These are phyloP conservation scores for Merluccius polli DNA, from an alignment of 2,797 vertebrate species.

Conservation along the genomic window DNA sequence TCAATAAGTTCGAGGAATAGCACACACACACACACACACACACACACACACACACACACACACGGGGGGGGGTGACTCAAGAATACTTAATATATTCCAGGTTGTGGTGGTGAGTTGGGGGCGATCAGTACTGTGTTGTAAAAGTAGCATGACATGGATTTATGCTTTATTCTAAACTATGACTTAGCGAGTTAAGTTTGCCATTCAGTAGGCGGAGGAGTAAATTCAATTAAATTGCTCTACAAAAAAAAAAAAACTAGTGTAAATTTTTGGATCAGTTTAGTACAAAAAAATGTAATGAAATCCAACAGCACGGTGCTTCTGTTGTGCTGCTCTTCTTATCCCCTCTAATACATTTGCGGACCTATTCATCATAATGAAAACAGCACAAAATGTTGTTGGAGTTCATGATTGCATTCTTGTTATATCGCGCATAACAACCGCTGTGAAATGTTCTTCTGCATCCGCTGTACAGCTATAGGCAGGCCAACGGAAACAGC, in stretches of 20 bases:
- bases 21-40: constrained; percentile 20
- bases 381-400: not conserved
- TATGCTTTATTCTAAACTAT: not conserved
- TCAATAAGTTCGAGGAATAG: constrained; percentile 48
- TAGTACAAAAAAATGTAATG: not conserved
- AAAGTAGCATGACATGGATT: not conserved
- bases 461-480: not conserved
- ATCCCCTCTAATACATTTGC: not conserved
- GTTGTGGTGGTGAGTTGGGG: no score
- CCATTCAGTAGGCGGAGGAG: not conserved
- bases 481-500: not conserved
- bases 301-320: not conserved
- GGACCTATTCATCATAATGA: not conserved
- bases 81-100: no score
- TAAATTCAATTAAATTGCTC: not conserved
- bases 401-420: not conserved
- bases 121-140: not conserved
- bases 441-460: not conserved
- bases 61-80: not conserved
- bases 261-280: not conserved
- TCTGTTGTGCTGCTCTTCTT: not conserved
- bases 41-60: constrained; percentile 6
- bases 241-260: not conserved
- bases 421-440: not conserved
- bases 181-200: not conserved